Conservation (phyloP, 92 coral and sea anemone species). For the Scolanthus callimorphus region DNA sequence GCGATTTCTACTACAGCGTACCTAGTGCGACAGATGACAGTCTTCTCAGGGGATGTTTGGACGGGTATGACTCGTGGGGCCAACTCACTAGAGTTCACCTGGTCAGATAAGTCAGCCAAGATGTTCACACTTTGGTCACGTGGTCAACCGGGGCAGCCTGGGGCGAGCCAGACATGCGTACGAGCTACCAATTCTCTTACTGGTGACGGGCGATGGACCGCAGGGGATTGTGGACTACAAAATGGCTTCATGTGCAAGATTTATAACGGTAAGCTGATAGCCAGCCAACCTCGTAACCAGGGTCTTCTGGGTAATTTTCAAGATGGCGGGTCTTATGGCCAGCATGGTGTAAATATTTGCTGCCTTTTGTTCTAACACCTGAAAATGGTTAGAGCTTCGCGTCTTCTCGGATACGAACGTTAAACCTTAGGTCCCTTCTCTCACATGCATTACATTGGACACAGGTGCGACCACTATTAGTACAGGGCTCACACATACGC, state of each 20-base stretch:
- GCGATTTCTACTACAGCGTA: slow-evolving; percentile 35
- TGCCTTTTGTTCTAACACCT: too few species aligned
- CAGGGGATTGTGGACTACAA: slow-evolving; percentile 51
- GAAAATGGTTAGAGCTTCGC: too few species aligned
- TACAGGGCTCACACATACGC: too few species aligned
- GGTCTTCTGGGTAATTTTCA: too few species aligned
- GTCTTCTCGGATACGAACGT: too few species aligned
- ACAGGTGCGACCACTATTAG: too few species aligned
- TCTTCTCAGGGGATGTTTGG: slow-evolving; percentile 71
- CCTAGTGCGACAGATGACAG: slow-evolving; percentile 48
- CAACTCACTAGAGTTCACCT: slow-evolving; percentile 46
- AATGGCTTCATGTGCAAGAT: slow-evolving; percentile 84
- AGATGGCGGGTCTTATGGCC: too few species aligned
- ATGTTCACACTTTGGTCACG: slow-evolving; percentile 75
- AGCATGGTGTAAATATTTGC: too few species aligned
- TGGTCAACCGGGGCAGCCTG: slow-evolving; percentile 60
- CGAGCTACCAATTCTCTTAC: slow-evolving; percentile 55
- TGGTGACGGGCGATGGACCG: slow-evolving; percentile 80
- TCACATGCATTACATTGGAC: too few species aligned
- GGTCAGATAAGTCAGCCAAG: slow-evolving; percentile 66
- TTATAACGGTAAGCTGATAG: slow-evolving; percentile 52
- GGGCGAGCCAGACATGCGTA: slow-evolving; percentile 54
- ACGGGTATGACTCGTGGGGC: slow-evolving; percentile 60
- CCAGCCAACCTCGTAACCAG: too few species aligned
- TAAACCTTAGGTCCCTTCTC: too few species aligned